These are phyloP conservation scores for Takifugu rubripes DNA, from an alignment of 2,797 vertebrate species.

Conservation along the genomic window DNA sequence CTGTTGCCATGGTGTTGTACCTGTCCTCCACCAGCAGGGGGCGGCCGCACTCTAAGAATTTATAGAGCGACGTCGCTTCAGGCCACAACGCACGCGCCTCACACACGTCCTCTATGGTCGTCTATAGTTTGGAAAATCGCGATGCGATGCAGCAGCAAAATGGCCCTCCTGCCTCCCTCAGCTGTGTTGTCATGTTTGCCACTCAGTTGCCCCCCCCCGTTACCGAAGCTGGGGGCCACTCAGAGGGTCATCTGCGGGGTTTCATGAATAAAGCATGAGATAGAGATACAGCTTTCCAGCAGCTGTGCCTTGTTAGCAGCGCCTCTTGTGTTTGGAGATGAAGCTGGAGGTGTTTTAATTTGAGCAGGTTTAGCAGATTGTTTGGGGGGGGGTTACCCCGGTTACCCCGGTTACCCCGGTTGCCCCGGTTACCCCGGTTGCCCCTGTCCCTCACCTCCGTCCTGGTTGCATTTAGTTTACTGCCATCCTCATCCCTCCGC, in stretches of 20 bases:
- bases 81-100: not conserved
- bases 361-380: constrained; percentile 26
- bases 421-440: constrained; percentile 4
- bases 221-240: constrained; percentile 4
- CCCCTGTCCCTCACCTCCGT: constrained; percentile 38
- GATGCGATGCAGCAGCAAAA: constrained; percentile 26
- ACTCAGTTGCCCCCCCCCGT: not conserved
- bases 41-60: constrained; percentile 26
- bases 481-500: constrained; percentile 30
- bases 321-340: constrained; percentile 1
- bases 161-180: constrained; percentile 7
- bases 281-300: constrained; percentile 1
- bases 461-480: constrained; percentile 54
- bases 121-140: constrained; percentile 24
- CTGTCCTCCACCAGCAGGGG: constrained; percentile 53
- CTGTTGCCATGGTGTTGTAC: too few species aligned
- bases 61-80: too few species aligned
- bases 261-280: constrained; percentile 22
- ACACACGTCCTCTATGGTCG: not conserved
- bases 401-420: not conserved
- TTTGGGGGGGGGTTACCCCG: too few species aligned
- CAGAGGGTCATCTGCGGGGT: constrained; percentile 6
- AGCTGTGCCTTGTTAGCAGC: not conserved
- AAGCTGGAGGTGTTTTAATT: constrained; percentile 24
- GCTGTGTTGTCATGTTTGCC: not conserved